Conservation (phyloP, 2,797 vertebrate species). For the Macropodus opercularis region DNA sequence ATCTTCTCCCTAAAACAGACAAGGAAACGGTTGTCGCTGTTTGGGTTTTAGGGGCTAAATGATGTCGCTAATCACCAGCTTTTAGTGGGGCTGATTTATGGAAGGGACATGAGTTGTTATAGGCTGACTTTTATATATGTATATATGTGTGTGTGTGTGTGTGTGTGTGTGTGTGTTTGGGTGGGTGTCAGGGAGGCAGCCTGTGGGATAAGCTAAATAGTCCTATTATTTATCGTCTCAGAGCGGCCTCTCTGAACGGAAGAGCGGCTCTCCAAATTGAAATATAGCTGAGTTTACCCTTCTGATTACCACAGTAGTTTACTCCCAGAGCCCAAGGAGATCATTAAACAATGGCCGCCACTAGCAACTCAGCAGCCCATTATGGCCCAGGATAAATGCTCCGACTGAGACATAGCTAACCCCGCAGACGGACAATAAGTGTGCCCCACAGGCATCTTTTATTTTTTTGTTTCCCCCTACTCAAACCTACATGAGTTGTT, state of each 20-base stretch:
- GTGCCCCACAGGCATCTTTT: slow-evolving; percentile 64
- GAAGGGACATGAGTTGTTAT: slow-evolving; percentile 93
- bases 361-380: slow-evolving; percentile 88
- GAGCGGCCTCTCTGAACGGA: slow-evolving; percentile 99
- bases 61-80: slow-evolving; percentile 94
- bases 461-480: slow-evolving; percentile 5
- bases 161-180: slow-evolving; percentile 92
- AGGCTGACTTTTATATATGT: slow-evolving; percentile 87
- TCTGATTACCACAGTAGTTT: slow-evolving; percentile 99
- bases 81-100: slow-evolving; percentile 94
- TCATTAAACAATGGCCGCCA: slow-evolving; percentile 94
- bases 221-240: slow-evolving; percentile 99
- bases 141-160: slow-evolving; percentile 90
- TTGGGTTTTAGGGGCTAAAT: slow-evolving; percentile 92
- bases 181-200: slow-evolving; percentile 80
- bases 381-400: slow-evolving; percentile 97
- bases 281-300: slow-evolving; percentile 99
- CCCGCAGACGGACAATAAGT: slow-evolving; percentile 67
- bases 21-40: slow-evolving; percentile 94
- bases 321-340: slow-evolving; percentile 93
- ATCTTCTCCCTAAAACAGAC: slow-evolving; percentile 91
- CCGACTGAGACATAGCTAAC: slow-evolving; percentile 85
- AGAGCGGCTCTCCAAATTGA: slow-evolving; percentile 99
- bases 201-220: slow-evolving; percentile 96
- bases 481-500: slow-evolving; percentile 45